Conservation (phyloP, 2,113 vertebrate genomes). For the Guaruba guarouba region DNA sequence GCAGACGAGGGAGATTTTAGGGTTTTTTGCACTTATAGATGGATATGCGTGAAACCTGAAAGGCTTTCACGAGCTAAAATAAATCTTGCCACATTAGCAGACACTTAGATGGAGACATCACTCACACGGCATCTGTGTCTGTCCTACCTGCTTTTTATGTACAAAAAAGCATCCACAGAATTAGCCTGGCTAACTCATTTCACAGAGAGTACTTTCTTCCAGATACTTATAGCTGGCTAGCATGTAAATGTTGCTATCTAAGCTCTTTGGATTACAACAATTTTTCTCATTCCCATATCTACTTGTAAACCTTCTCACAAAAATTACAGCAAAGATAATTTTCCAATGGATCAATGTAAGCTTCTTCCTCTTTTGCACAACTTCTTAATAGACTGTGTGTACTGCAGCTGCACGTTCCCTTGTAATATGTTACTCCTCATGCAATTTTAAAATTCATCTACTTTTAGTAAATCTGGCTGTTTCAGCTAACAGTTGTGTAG, state of each 20-base stretch:
- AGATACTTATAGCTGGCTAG: neutral
- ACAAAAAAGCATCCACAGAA: neutral
- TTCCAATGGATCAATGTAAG: neutral
- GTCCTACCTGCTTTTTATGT: neutral
- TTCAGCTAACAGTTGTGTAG: constrained; percentile 11
- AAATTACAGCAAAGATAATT: neutral
- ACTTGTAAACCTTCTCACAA: neutral
- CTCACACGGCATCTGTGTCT: neutral
- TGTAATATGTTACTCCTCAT: neutral
- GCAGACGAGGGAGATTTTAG: neutral
- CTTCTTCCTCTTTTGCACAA: neutral
- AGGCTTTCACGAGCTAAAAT: neutral
- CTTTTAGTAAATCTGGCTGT: neutral
- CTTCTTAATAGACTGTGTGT: neutral
- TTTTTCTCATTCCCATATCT: neutral
- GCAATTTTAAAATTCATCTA: neutral
- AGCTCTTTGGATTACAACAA: neutral
- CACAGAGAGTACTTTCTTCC: neutral
- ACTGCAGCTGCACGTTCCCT: neutral
- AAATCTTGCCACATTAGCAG: neutral
- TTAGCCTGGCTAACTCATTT: neutral
- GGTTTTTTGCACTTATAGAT: neutral
- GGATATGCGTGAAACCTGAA: neutral
- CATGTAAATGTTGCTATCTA: neutral
- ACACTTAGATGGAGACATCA: neutral